phyloP scores from a whole-genome alignment of 2,113 vertebrate genomes.

The Chrysochloris asiatica region DNA sequence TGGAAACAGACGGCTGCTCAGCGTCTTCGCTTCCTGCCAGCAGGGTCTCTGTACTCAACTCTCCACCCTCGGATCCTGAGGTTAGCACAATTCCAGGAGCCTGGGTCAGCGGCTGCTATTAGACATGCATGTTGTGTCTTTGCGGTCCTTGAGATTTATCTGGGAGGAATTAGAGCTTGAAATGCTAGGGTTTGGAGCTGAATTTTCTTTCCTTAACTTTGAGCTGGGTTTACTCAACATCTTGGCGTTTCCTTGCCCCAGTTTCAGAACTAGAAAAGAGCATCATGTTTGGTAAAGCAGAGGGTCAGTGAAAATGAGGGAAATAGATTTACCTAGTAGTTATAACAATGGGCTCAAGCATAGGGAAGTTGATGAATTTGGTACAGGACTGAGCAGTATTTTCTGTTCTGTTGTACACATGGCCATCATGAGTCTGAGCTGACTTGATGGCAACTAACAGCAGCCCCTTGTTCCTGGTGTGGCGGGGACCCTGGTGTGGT shows the following conservation, averaged over 20 bases:
- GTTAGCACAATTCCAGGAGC: neutral
- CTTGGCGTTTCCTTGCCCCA: neutral
- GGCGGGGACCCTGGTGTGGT: no score
- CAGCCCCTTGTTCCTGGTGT: no score
- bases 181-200: neutral
- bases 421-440: neutral
- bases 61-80: neutral
- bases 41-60: neutral
- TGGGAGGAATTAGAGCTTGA: neutral
- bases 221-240: neutral
- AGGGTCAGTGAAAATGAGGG: neutral
- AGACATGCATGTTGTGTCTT: neutral
- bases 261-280: no score
- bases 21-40: neutral
- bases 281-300: neutral
- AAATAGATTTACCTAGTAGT: neutral
- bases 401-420: neutral
- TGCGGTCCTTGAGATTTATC: neutral
- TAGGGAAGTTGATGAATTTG: neutral
- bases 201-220: neutral
- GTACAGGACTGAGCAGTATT: neutral
- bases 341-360: neutral
- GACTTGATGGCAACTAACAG: no score
- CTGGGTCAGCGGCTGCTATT: rapidly evolving
- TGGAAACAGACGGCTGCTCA: neutral